Evolutionary conservation across 2,113 vertebrate genomes (phyloP).

Genomic region (Megalops atlanticus): DNA sequence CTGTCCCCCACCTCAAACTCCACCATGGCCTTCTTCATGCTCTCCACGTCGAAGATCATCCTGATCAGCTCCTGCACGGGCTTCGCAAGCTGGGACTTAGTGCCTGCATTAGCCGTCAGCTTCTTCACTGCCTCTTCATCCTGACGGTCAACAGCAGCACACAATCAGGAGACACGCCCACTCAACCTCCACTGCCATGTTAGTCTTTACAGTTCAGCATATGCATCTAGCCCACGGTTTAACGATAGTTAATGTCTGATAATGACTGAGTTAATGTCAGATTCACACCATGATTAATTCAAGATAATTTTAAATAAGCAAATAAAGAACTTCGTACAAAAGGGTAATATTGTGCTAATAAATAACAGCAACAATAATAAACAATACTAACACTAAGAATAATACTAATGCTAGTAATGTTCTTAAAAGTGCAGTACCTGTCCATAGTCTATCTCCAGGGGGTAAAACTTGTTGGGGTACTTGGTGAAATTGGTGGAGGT

Average conservation of each 20-base stretch:
- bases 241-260: too few species aligned
- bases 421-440: slow-evolving; percentile 76
- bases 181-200: too few species aligned
- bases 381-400: too few species aligned
- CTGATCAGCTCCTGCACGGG: slow-evolving; percentile 92
- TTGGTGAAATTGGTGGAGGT: slow-evolving; percentile 89
- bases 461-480: slow-evolving; percentile 96
- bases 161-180: background rate
- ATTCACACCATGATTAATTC: too few species aligned
- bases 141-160: slow-evolving; percentile 55
- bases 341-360: too few species aligned
- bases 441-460: slow-evolving; percentile 95
- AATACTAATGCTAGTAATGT: background rate
- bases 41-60: slow-evolving; percentile 96
- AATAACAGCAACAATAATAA: too few species aligned
- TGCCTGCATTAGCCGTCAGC: slow-evolving; percentile 82
- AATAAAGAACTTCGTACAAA: too few species aligned
- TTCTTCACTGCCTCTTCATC: slow-evolving; percentile 95
- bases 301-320: too few species aligned
- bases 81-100: slow-evolving; percentile 86
- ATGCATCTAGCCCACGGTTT: too few species aligned
- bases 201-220: too few species aligned
- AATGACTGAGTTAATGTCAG: too few species aligned
- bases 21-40: slow-evolving; percentile 99
- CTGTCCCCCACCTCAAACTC: slow-evolving; percentile 85